Conservation (phyloP, 2,797 vertebrate genomes). For the Crocodylus rhombifer region DNA sequence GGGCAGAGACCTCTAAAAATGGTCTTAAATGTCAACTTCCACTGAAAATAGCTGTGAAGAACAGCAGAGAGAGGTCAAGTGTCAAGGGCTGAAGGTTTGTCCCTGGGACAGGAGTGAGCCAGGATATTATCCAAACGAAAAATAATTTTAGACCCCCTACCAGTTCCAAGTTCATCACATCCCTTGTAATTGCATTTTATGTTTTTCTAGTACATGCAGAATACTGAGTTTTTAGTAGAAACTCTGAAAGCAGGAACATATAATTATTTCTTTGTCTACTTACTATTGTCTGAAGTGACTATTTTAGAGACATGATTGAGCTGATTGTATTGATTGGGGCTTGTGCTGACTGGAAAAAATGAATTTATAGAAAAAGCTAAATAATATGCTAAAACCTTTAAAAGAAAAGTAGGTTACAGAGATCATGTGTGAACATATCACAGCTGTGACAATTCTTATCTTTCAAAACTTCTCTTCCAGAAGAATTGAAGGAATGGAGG, state of each 20-base stretch:
- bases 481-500: not conserved
- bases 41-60: not conserved
- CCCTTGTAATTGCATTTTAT: not conserved
- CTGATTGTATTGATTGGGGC: not conserved
- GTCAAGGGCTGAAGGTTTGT: not conserved
- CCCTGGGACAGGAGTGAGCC: not conserved
- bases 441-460: not conserved
- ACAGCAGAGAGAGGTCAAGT: not conserved
- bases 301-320: not conserved
- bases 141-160: too few species aligned
- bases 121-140: not conserved
- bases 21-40: not conserved
- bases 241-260: fast-evolving
- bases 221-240: not conserved
- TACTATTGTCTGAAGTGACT: not conserved
- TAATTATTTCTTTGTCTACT: not conserved
- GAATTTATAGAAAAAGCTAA: not conserved
- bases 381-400: fast-evolving
- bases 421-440: not conserved
- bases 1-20: not conserved
- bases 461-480: not conserved
- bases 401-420: not conserved
- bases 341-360: not conserved
- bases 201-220: not conserved
- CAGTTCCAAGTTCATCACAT: not conserved